Conservation (phyloP, 1,140 invertebrate genomes). For the Paralvinella palmiformis region DNA sequence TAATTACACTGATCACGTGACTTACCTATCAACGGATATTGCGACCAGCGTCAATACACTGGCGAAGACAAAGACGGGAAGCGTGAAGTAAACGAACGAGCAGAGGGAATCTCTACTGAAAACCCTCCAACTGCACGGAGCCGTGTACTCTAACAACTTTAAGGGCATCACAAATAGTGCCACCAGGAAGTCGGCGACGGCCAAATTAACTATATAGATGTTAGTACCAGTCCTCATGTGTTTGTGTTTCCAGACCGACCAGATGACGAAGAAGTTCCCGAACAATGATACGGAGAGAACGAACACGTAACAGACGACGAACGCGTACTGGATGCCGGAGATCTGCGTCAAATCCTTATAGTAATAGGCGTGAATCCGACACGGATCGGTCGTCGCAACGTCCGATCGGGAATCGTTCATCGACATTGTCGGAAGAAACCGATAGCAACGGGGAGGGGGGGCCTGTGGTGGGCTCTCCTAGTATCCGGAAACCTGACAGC, state of each 20-base stretch:
- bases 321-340: too few relatives aligned
- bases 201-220: slow-evolving; percentile 55
- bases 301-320: slow-evolving; percentile 42
- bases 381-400: too few relatives aligned
- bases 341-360: too few relatives aligned
- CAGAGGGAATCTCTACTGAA: slow-evolving; percentile 47
- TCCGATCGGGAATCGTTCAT: too few relatives aligned
- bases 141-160: slow-evolving; percentile 52
- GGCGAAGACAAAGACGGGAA: slow-evolving; percentile 51
- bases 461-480: too few relatives aligned
- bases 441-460: too few relatives aligned
- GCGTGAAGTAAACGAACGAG: slow-evolving; percentile 45
- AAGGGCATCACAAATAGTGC: slow-evolving; percentile 52
- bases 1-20: too few relatives aligned
- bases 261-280: slow-evolving; percentile 41
- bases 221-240: slow-evolving; percentile 55
- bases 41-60: slow-evolving; percentile 51
- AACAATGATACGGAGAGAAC: slow-evolving; percentile 47
- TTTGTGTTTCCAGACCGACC: slow-evolving; percentile 43
- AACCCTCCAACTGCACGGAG: slow-evolving; percentile 45
- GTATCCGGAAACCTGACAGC: too few relatives aligned
- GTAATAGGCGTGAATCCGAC: too few relatives aligned
- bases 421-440: too few relatives aligned
- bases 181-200: slow-evolving; percentile 50
- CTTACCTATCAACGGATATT: slow-evolving; percentile 54